Evolutionary conservation across 2,797 vertebrate species (phyloP).

Genomic region (Sebastes oblongus): DNA sequence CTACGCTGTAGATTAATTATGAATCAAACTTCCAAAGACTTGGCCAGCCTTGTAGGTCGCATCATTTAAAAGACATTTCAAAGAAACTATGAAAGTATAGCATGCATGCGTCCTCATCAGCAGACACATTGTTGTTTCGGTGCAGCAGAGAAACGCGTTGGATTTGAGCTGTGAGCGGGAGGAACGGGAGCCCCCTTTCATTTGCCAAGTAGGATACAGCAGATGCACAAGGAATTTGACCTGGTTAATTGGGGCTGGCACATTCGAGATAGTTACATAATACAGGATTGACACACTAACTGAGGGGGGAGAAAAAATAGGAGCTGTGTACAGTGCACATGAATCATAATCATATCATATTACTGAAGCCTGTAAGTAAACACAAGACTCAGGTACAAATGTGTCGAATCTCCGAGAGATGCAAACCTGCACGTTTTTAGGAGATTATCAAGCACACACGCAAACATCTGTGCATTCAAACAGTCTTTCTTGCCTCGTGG

Average conservation of each 20-base stretch:
- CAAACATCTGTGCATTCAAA: not conserved
- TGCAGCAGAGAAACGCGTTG: not conserved
- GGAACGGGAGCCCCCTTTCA: not conserved
- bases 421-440: not conserved
- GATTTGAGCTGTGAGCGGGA: not conserved
- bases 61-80: not conserved
- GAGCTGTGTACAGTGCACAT: constrained; percentile 1
- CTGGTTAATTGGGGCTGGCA: constrained; percentile 47
- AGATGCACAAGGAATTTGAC: constrained; percentile 44
- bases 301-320: not conserved
- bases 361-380: not conserved
- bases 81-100: not conserved
- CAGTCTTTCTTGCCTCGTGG: not conserved
- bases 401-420: fast-evolving
- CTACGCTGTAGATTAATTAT: not conserved
- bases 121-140: not conserved
- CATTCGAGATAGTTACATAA: constrained; percentile 34
- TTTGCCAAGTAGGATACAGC: constrained; percentile 37
- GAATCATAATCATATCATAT: not conserved
- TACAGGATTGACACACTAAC: constrained; percentile 52
- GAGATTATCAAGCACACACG: not conserved
- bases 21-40: not conserved
- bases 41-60: not conserved
- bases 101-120: not conserved
- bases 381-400: not conserved